Evolutionary conservation across 1,140 invertebrate genomes (phyloP).

Genomic region (Bactericera cockerelli): DNA sequence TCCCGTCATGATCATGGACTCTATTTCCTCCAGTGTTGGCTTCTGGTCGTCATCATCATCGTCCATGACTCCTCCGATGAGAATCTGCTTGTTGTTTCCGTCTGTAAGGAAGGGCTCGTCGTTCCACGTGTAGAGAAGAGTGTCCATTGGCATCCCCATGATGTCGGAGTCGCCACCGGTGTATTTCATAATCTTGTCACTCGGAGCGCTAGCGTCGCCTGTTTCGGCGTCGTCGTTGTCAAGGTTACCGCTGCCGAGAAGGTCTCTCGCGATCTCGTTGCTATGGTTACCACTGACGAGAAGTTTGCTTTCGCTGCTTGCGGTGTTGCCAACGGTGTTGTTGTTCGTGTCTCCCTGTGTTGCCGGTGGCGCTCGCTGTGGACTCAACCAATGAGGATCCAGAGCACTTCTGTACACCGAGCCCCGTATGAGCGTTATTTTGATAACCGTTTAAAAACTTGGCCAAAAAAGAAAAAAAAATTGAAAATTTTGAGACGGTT

Average conservation of each 20-base stretch:
- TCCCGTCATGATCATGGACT: neutral
- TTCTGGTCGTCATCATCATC: neutral
- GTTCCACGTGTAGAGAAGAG: conserved; percentile 16
- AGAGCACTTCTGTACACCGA: conserved; percentile 10
- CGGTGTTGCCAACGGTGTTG: neutral
- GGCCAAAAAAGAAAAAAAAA: conserved; percentile 10
- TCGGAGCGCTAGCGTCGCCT: conserved; percentile 1
- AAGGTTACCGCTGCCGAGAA: neutral
- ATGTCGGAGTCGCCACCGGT: conserved; percentile 20
- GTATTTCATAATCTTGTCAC: conserved; percentile 17
- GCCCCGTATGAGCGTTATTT: neutral
- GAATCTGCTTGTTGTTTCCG: conserved; percentile 1
- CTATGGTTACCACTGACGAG: neutral
- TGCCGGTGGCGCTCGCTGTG: conserved; percentile 16
- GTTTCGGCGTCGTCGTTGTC: neutral
- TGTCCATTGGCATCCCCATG: conserved; percentile 19
- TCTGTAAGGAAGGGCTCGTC: conserved; percentile 16
- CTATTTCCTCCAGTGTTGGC: neutral
- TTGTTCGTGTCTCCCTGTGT: conserved; percentile 1
- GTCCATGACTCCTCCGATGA: conserved; percentile 7
- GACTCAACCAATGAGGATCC: conserved; percentile 22
- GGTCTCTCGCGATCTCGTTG: neutral
- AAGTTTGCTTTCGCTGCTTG: neutral
- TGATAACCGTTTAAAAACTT: conserved; percentile 5
- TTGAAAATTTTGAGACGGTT: conserved; percentile 3